Base-by-base conservation (phyloP, 2,797 vertebrate species). In the Sebastes trivittatus region DNA sequence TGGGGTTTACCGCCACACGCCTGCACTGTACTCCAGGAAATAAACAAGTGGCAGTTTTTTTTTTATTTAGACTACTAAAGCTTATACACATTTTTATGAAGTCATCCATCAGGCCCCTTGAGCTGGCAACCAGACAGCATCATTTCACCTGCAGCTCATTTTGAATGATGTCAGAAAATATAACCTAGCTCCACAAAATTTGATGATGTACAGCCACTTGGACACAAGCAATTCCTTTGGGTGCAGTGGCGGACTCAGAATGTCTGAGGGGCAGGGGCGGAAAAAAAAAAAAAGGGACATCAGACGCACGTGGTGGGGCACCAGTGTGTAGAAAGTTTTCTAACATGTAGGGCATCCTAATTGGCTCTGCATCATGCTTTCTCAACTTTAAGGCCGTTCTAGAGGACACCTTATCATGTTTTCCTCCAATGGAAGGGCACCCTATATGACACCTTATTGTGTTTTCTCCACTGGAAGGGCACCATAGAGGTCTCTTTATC, bases 11-110 rank as follows among this genome's bases (percentile, higher is more conserved):
- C 11, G 16, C 56, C 59, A 55, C 32, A 62, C 27, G 20, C 54
- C 56, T 66, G 49, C 79, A 61, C 83, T 72, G 22, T n/a, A 66
- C 36, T 61, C 34, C 55, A 78, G 59, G 56, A 86, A 76, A 78
- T 74, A 88, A 82, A 87, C 78, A 90, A 80, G 60, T 29, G 10
- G 11, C n/a, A 18, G 5, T 11, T 70, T 36, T 75, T 49, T 63
- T 78, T 75, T 49, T 25, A 49, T 49, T 49, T 32, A 56, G 60
- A 76, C 20, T 16, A 20, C 58, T 46, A 34, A 84, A 68, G 65
- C 60, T 58, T 55, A 72, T 72, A 14, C 52, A 52, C 58, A 13
- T 66, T 77, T 83, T 81, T 81, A 85, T 62, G 70, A 80, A 83
- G 65, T 76, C 79, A 83, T 90, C 74, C 25, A 22, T 75, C 72